Evolutionary conservation across 1,140 invertebrate genomes (phyloP), one percentile per base, ranked within the genome.

Genomic region (Euura saliciscinereae): DNA sequence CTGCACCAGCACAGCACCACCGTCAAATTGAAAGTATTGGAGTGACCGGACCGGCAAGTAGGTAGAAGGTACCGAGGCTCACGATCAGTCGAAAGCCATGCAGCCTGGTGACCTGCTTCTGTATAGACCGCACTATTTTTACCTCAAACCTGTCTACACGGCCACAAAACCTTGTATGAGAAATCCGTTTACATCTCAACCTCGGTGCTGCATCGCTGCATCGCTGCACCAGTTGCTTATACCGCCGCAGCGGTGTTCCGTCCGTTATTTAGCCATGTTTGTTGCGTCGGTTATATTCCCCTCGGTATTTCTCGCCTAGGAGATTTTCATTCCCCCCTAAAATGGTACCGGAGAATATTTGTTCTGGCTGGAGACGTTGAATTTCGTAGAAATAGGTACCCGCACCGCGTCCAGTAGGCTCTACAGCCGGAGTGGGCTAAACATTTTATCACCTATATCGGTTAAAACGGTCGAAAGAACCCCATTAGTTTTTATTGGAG

Each of bases 91-190:
- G 77, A 81, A 82, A 80, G 75, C 74, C 77, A 74, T 74, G 79
- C 76, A 85, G 75, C 81, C 83, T 80, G 84, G 81, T 85, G 82
- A 85, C 84, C 83, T 71, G 83, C 66, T 85, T 84, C 76, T 76
- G 78, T 82, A 73, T 74, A 59, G 51, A 82, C 81, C 81, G 68
- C 81, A 84, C 83, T 85, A 85, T 85, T 85, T 85, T 85, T 85
- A 85, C 73, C 75, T 71, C 75, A 70, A 78, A 80, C 75, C 80
- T 80, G 73, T 59, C 73, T 69, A 68, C 71, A 73, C 77, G 76
- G 77, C 77, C 73, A 76, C 77, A 82, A 81, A 84, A 82, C 77
- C 79, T 81, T 81, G 77, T 70, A 73, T 46, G 66, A 66, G 68
- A 43, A 66, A 45, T 73, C 65, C 46, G 69, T 73, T 69, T 69